These are phyloP conservation scores for Falco naumanni DNA, from an alignment of 2,797 vertebrate species.

Conservation along the genomic window DNA sequence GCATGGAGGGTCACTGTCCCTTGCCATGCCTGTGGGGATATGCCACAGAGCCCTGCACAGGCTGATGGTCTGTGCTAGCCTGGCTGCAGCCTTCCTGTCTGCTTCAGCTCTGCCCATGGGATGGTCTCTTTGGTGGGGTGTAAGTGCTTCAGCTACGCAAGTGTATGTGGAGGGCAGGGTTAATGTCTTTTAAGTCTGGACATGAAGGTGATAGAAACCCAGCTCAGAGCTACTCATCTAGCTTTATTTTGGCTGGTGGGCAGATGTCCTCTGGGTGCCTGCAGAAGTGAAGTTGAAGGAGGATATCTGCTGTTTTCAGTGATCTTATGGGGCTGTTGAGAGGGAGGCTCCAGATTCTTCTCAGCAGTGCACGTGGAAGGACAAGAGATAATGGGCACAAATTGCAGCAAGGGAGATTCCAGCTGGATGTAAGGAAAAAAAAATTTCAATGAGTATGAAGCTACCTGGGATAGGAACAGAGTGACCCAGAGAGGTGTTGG, in stretches of 20 bases:
- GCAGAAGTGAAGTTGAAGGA: not conserved
- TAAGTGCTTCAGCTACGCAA: not conserved
- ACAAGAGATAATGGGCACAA: not conserved
- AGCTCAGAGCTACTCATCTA: not conserved
- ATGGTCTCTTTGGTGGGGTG: not conserved
- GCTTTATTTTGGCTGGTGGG: not conserved
- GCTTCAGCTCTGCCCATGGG: not conserved
- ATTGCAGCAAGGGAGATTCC: not conserved
- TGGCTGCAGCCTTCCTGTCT: not conserved
- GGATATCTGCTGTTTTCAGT: not conserved
- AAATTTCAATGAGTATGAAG: not conserved
- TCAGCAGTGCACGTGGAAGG: not conserved
- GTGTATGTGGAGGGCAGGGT: not conserved
- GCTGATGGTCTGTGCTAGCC: not conserved
- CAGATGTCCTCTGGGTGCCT: not conserved
- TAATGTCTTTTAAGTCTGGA: not conserved
- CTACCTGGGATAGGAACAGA: not conserved
- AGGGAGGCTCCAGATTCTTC: not conserved
- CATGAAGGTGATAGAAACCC: not conserved
- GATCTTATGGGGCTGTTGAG: not conserved
- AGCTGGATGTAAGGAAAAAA: not conserved
- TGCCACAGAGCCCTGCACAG: not conserved
- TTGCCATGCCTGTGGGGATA: accelerated
- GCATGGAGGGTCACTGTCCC: not conserved
- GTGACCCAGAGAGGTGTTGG: not conserved